A percentile compares a stretch with the other conserved stretches of the same genome.
These are phyloP conservation scores for Tauraco erythrolophus DNA, from an alignment of 2,113 vertebrate species.

Conservation along the genomic window DNA sequence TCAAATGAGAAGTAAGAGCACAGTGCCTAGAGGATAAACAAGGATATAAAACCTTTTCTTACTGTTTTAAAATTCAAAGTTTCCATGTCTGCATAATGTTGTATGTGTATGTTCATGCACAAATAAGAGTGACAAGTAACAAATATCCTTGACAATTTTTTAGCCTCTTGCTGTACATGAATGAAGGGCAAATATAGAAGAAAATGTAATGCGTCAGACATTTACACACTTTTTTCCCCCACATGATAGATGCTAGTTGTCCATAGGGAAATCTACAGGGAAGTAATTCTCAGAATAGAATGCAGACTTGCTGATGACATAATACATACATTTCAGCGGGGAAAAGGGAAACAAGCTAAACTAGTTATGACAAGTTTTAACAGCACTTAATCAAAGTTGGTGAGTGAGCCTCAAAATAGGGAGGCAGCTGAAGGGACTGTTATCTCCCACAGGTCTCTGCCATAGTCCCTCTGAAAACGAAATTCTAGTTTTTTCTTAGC, in stretches of 20 bases:
- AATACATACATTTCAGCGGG: not conserved
- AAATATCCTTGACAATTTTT: conserved; percentile 49
- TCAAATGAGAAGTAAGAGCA: conserved; percentile 40
- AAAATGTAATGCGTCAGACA: conserved; percentile 1
- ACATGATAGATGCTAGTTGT: not conserved
- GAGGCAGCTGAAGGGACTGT: not conserved
- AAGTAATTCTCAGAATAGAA: conserved; percentile 5
- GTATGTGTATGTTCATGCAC: not conserved
- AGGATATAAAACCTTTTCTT: conserved; percentile 37
- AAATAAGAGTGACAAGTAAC: conserved; percentile 31
- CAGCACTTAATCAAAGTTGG: not conserved
- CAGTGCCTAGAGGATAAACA: conserved; percentile 47
- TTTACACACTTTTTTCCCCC: not conserved
- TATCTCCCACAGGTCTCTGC: not conserved
- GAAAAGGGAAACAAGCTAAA: not conserved
- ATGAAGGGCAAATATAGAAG: conserved; percentile 52
- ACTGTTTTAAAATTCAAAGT: conserved; percentile 50
- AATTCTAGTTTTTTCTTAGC: not conserved
- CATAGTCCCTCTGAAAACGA: not conserved
- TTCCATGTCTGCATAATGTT: conserved; percentile 1
- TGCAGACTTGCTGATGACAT: not conserved
- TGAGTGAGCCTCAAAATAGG: not conserved
- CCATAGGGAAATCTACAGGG: not conserved
- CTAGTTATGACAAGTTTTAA: not conserved
- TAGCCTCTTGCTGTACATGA: not conserved